Evolutionary conservation across 2,113 vertebrate species (phyloP).

Genomic region (Atractosteus spatula): DNA sequence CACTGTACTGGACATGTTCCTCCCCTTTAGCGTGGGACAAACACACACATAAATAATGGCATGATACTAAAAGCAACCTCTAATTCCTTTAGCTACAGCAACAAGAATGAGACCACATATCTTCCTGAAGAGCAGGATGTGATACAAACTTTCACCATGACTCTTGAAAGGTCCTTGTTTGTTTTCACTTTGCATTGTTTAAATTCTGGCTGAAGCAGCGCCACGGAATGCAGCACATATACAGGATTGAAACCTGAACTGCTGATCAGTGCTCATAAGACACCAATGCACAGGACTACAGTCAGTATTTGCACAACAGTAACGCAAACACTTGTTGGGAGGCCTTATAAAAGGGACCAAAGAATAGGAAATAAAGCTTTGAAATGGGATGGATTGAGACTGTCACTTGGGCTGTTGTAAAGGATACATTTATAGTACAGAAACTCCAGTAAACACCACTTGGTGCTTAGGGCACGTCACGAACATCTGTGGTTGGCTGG

Average conservation of each 20-base stretch:
- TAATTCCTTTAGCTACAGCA: not conserved
- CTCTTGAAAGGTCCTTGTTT: slow-evolving; percentile 31
- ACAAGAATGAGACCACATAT: not conserved
- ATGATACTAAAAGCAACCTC: not conserved
- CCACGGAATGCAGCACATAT: slow-evolving; percentile 39
- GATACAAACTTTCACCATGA: slow-evolving; percentile 42
- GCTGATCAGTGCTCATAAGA: not conserved
- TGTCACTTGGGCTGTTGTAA: too few relatives aligned
- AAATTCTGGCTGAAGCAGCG: slow-evolving; percentile 58
- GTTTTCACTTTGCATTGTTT: slow-evolving; percentile 55
- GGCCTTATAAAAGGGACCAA: too few relatives aligned
- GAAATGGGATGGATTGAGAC: too few relatives aligned
- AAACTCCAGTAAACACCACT: too few relatives aligned
- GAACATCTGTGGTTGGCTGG: too few relatives aligned
- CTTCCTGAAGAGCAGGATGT: slow-evolving; percentile 32
- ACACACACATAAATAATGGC: not conserved
- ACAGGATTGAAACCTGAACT: slow-evolving; percentile 5
- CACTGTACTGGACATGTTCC: too few relatives aligned
- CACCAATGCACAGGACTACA: too few relatives aligned
- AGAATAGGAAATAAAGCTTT: too few relatives aligned
- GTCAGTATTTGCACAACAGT: too few relatives aligned
- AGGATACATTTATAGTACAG: too few relatives aligned
- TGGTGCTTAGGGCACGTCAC: too few relatives aligned
- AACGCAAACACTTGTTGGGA: too few relatives aligned
- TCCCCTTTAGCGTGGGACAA: not conserved